These are phyloP conservation scores for Ailurus styani DNA, from an alignment of 2,113 vertebrate genomes.

Conservation along the genomic window DNA sequence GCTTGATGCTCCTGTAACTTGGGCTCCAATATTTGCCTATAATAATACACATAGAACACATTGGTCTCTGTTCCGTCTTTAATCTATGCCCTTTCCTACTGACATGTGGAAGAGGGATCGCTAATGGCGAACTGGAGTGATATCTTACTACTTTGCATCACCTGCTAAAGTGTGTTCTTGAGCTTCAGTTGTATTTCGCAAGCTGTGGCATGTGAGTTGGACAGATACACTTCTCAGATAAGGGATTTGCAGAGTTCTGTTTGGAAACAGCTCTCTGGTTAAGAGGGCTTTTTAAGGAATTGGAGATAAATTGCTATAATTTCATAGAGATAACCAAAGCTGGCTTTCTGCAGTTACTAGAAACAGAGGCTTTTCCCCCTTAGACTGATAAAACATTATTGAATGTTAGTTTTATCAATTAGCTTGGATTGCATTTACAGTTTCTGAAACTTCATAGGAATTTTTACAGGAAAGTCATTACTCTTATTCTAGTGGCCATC, in stretches of 20 bases:
- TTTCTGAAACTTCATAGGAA: background rate
- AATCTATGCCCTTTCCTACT: background rate
- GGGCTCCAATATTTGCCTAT: background rate
- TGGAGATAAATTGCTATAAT: background rate
- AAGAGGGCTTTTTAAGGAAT: background rate
- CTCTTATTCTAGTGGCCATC: background rate
- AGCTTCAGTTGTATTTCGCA: background rate
- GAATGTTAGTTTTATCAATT: constrained; percentile 9
- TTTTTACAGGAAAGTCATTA: background rate
- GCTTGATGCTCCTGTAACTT: background rate
- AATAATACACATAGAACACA: background rate
- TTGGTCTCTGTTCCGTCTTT: background rate
- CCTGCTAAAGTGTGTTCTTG: background rate
- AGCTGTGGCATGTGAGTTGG: background rate
- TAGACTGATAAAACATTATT: background rate
- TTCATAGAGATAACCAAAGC: background rate
- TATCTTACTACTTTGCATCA: background rate
- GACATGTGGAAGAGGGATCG: background rate
- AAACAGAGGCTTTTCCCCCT: background rate
- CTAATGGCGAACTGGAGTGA: background rate
- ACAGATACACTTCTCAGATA: background rate
- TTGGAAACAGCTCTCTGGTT: background rate
- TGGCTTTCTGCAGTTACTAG: background rate
- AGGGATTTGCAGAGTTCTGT: background rate
- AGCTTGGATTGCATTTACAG: background rate